Base-by-base conservation (phyloP, 1,140 invertebrate genomes). In the Mylabris phalerata region DNA sequence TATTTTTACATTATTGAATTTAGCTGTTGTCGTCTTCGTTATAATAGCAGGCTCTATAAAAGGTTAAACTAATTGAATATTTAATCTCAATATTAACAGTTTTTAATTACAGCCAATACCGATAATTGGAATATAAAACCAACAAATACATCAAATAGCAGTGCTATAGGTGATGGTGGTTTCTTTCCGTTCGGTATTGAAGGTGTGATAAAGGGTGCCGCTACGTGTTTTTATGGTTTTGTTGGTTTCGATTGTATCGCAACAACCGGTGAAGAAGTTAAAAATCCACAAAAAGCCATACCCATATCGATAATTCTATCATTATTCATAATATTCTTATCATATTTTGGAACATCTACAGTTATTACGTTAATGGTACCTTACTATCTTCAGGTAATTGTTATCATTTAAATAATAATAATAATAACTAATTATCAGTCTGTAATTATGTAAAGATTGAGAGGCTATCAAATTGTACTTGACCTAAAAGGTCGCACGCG, bases 291-390 rank as follows among this genome's bases (percentile, higher is more conserved):
- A 73, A 81, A 82, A 63, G 84, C 89, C 46, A 95, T 96, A 55
- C 93, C 93, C 1, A 73, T 95, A 44, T 86, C 90, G 10, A 95
- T 96, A 57, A 83, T 93, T 7, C 63, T 92, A 1, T 93, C 91
- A 0, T 75, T 95, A 11, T 72, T 84, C 1, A 82, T 91, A 39
- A 87, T 92, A 32, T 93, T 92, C 64, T 59, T 87, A 2, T 85
- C 90, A 0, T 96, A 96, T 76, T 93, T 92, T 76, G 86, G 88
- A 11, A 85, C 93, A 3, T 89, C 92, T 0, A 85, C 86, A 0
- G 85, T 95, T 0, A 70, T 95, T n/a, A 96, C 93, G 0, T 82
- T 96, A 78, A 94, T 96, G 88, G 84, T 87, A 75, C 93, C 94
- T 0, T 97, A 95, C 73, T 97, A 90, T 71, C 66, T 83, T n/a